Conservation (phyloP, 2,888 invertebrate species). For the Deroplatys truncata region DNA sequence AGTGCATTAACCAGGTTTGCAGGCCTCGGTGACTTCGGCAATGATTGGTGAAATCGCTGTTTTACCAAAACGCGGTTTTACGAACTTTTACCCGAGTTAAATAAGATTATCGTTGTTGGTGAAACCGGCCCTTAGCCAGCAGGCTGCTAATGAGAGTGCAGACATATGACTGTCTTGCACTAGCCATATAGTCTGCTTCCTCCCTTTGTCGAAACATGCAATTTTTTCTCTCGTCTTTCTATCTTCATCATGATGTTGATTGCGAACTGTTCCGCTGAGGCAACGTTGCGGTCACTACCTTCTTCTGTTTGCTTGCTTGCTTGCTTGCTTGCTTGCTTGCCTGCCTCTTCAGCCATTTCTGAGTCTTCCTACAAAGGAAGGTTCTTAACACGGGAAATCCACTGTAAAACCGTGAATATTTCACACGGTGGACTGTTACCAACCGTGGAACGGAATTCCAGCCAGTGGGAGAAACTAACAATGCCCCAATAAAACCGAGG, state of each 20-base stretch:
- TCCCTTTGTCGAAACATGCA: not conserved
- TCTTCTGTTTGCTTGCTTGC: not conserved
- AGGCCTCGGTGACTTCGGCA: no score
- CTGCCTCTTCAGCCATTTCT: not conserved
- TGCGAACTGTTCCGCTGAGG: not conserved
- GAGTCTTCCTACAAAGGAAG: not conserved
- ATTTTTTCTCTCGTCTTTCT: not conserved
- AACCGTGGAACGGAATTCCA: not conserved
- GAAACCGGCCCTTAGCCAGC: not conserved
- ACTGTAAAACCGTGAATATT: not conserved
- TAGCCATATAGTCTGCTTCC: not conserved
- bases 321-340: not conserved
- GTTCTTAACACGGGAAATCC: not conserved
- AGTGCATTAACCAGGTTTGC: no score
- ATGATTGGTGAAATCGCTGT: no score
- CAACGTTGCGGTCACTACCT: not conserved
- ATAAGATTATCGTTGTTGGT: no score
- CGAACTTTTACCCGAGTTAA: no score
- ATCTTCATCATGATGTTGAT: not conserved
- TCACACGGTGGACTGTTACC: not conserved
- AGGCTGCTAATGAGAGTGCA: not conserved
- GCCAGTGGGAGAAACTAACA: not conserved
- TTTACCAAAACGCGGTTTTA: no score
- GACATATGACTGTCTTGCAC: not conserved
- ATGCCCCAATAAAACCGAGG: not conserved